These are phyloP conservation scores for Tympanoctomys barrerae DNA, from an alignment of 2,797 vertebrate species.

Conservation along the genomic window DNA sequence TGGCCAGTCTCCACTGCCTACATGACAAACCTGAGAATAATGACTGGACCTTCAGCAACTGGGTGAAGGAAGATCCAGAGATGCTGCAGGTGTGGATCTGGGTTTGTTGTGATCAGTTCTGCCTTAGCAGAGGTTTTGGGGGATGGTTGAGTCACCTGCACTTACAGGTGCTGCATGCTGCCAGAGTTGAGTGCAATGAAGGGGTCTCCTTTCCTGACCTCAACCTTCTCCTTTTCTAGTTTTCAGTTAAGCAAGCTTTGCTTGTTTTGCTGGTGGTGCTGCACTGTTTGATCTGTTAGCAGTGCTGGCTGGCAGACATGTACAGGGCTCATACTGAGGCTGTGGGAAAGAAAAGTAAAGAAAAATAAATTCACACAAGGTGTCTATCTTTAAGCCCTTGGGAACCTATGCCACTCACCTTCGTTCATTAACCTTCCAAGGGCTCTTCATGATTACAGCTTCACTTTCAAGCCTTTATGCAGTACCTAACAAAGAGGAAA, in stretches of 20 bases:
- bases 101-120: background rate
- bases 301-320: background rate
- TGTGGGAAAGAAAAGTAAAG: background rate
- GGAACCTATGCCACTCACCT: background rate
- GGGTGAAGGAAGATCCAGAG: background rate
- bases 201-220: background rate
- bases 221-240: background rate
- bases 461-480: background rate
- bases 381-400: background rate
- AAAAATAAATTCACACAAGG: background rate
- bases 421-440: background rate
- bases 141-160: background rate
- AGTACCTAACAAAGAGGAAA: background rate
- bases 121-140: background rate
- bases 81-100: background rate
- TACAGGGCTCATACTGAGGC: background rate
- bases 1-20: background rate
- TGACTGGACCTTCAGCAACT: background rate
- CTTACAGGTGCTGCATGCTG: background rate
- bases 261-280: too few relatives aligned
- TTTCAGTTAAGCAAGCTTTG: background rate
- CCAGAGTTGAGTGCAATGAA: rapidly evolving
- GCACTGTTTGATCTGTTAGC: too few relatives aligned
- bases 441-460: background rate
- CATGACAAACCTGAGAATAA: background rate